Evolutionary conservation across 2,888 invertebrate genomes (phyloP).

Genomic region (Digitonthophagus gazella): DNA sequence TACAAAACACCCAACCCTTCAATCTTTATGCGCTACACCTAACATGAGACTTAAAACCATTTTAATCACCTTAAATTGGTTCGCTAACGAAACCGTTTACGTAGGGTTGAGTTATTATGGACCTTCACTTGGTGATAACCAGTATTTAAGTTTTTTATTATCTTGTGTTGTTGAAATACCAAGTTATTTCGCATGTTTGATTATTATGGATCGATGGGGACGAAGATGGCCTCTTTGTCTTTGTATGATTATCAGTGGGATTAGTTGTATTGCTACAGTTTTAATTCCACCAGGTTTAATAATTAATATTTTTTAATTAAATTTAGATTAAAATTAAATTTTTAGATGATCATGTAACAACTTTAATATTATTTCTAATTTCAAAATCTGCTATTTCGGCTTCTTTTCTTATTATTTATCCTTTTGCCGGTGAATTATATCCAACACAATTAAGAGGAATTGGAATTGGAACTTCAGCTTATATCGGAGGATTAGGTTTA

Average conservation of each 20-base stretch:
- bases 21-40: slow-evolving; percentile 73
- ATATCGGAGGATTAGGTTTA: slow-evolving; percentile 84
- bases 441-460: slow-evolving; percentile 86
- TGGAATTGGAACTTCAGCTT: slow-evolving; percentile 88
- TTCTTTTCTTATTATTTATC: slow-evolving; percentile 88
- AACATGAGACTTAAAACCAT: slow-evolving; percentile 87
- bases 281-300: slow-evolving; percentile 74
- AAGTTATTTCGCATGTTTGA: slow-evolving; percentile 83
- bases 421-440: slow-evolving; percentile 88
- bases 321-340: slow-evolving; percentile 49
- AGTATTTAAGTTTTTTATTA: slow-evolving; percentile 85
- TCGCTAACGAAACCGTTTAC: slow-evolving; percentile 90
- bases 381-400: slow-evolving; percentile 89
- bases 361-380: slow-evolving; percentile 72
- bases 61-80: slow-evolving; percentile 85
- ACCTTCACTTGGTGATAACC: slow-evolving; percentile 81
- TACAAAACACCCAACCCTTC: slow-evolving; percentile 57
- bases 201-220: slow-evolving; percentile 85
- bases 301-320: slow-evolving; percentile 57
- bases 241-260: slow-evolving; percentile 81
- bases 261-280: slow-evolving; percentile 82
- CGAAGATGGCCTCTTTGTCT: slow-evolving; percentile 85
- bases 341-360: slow-evolving; percentile 69
- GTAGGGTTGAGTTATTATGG: slow-evolving; percentile 90
- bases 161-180: slow-evolving; percentile 87